Evolutionary conservation across 2,113 vertebrate genomes (phyloP).

Genomic region (Nothobranchius kuhntae): DNA sequence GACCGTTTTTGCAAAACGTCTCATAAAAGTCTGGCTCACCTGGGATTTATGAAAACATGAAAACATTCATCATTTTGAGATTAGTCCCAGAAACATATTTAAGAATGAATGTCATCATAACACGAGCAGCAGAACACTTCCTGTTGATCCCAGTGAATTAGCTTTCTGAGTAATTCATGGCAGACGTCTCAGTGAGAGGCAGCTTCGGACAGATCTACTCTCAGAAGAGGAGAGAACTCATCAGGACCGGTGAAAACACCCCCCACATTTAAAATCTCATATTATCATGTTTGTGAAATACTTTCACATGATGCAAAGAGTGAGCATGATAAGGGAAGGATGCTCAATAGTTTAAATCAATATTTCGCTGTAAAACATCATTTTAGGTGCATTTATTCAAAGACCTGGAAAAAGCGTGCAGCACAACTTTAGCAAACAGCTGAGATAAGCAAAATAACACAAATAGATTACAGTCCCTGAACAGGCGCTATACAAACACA

Average conservation of each 20-base stretch:
- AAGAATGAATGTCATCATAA: not conserved
- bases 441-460: not conserved
- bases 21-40: too few relatives aligned
- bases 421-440: not conserved
- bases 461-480: not conserved
- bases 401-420: not conserved
- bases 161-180: not conserved
- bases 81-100: not conserved
- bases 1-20: too few relatives aligned
- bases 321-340: too few relatives aligned
- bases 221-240: not conserved
- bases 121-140: not conserved
- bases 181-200: slow-evolving; percentile 13
- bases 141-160: slow-evolving; percentile 3
- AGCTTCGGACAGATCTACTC: not conserved
- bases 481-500: too few relatives aligned
- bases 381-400: not conserved
- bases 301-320: too few relatives aligned
- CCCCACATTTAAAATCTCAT: too few relatives aligned
- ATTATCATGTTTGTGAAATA: too few relatives aligned
- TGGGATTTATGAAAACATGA: too few relatives aligned
- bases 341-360: too few relatives aligned
- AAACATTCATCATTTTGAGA: too few relatives aligned
- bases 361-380: not conserved
- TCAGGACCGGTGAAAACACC: too few relatives aligned